phyloP scores from a whole-genome alignment of 2,113 vertebrate genomes.

The Tragelaphus strepsiceros region DNA sequence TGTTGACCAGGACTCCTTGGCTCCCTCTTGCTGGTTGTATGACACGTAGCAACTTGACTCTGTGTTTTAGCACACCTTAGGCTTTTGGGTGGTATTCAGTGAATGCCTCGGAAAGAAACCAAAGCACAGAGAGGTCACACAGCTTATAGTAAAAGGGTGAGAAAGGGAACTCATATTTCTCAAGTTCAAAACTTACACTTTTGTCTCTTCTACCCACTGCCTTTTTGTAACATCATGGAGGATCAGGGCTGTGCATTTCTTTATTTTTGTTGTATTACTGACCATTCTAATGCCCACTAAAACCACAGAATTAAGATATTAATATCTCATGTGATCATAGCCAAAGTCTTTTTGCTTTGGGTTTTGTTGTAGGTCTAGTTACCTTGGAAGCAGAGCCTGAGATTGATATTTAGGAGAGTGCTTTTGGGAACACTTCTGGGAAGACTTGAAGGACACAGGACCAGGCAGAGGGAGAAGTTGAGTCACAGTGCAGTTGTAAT shows the following conservation, averaged over 20 bases:
- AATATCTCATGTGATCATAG: not conserved
- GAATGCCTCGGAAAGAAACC: not conserved
- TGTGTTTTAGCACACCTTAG: not conserved
- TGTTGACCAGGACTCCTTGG: not conserved
- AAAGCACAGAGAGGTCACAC: not conserved
- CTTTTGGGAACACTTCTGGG: not conserved
- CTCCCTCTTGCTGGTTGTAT: not conserved
- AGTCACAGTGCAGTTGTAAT: not conserved
- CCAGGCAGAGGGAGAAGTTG: not conserved
- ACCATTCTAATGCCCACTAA: not conserved
- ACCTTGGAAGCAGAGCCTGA: not conserved
- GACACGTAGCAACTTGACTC: not conserved
- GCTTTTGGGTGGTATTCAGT: not conserved
- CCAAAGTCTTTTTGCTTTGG: not conserved
- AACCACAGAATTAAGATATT: not conserved
- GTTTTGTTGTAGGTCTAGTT: not conserved
- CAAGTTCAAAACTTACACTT: not conserved
- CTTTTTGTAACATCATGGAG: not conserved
- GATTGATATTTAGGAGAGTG: not conserved
- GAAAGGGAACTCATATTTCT: slow-evolving; percentile 11
- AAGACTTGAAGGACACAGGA: not conserved
- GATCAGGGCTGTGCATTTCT: not conserved
- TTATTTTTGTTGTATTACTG: not conserved
- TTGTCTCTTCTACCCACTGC: not conserved
- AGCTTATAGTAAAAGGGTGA: not conserved